These are phyloP conservation scores for Gymnosoma rotundatum DNA, from an alignment of 2,888 invertebrate genomes.

Conservation along the genomic window DNA sequence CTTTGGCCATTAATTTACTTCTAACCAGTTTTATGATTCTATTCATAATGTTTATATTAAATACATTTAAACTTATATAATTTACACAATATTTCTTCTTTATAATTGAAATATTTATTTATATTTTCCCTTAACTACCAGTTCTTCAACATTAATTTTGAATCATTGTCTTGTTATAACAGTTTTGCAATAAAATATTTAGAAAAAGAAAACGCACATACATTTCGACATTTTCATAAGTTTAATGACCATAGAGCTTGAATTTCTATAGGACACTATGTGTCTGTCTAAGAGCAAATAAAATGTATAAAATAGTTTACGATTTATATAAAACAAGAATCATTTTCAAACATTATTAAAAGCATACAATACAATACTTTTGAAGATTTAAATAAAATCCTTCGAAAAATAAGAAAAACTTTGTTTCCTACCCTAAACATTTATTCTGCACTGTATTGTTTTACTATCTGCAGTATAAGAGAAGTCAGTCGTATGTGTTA, in stretches of 20 bases:
- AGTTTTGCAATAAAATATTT: conserved; percentile 36
- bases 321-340: too few relatives aligned
- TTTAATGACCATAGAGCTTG: too few relatives aligned
- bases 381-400: neutral
- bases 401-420: neutral
- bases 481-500: neutral
- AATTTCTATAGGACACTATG: too few relatives aligned
- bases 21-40: too few relatives aligned
- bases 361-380: neutral
- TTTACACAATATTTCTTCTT: too few relatives aligned
- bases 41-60: too few relatives aligned
- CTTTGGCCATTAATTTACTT: too few relatives aligned
- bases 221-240: neutral
- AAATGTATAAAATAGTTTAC: too few relatives aligned
- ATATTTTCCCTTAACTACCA: neutral
- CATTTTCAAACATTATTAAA: neutral
- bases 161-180: conserved; percentile 51
- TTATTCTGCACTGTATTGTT: neutral
- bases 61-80: too few relatives aligned
- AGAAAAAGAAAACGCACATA: neutral
- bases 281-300: too few relatives aligned
- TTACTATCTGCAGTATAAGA: conserved; percentile 6
- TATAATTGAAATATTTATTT: too few relatives aligned
- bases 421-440: neutral
- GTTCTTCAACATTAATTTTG: conserved; percentile 28